Evolutionary conservation across 2,888 invertebrate genomes (phyloP).

Genomic region (Phortica magna): DNA sequence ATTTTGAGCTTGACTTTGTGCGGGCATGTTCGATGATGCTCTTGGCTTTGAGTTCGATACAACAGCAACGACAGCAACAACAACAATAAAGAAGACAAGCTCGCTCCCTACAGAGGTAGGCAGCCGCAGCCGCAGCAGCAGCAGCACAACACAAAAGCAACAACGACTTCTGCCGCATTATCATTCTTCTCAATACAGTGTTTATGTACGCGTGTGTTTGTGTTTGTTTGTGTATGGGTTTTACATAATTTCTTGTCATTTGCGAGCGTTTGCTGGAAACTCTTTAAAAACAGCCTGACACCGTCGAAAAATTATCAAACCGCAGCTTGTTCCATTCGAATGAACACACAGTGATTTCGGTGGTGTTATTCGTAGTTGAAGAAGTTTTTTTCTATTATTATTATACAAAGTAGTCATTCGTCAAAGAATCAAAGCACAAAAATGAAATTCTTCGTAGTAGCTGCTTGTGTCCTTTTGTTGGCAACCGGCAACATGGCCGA

Average conservation of each 20-base stretch:
- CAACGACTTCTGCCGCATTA: slow-evolving; percentile 4
- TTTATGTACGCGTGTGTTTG: slow-evolving; percentile 34
- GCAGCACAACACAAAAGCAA: background rate
- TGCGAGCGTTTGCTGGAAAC: slow-evolving; percentile 70
- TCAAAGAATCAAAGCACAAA: slow-evolving; percentile 50
- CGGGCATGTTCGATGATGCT: slow-evolving; percentile 39
- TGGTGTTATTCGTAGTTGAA: slow-evolving; percentile 60
- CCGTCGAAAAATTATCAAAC: slow-evolving; percentile 78
- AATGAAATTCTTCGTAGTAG: slow-evolving; percentile 76
- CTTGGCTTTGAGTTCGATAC: slow-evolving; percentile 17
- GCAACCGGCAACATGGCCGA: slow-evolving; percentile 73
- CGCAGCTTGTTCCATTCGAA: slow-evolving; percentile 79
- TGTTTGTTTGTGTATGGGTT: slow-evolving; percentile 53
- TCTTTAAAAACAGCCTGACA: slow-evolving; percentile 79
- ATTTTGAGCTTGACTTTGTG: slow-evolving; percentile 29
- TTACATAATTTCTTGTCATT: slow-evolving; percentile 70
- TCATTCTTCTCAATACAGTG: slow-evolving; percentile 25
- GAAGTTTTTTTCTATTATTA: slow-evolving; percentile 43
- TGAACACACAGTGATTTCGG: slow-evolving; percentile 78
- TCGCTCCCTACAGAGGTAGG: slow-evolving; percentile 29
- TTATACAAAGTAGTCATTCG: slow-evolving; percentile 56
- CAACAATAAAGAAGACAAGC: background rate
- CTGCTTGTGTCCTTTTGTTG: slow-evolving; percentile 74
- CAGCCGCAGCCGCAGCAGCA: slow-evolving; percentile 24
- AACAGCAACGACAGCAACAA: slow-evolving; percentile 16